A percentile compares a stretch with the other conserved stretches of the same genome.
Evolutionary conservation across 2,888 invertebrate species (phyloP).

Genomic region (Lepidochrysops patricia): DNA sequence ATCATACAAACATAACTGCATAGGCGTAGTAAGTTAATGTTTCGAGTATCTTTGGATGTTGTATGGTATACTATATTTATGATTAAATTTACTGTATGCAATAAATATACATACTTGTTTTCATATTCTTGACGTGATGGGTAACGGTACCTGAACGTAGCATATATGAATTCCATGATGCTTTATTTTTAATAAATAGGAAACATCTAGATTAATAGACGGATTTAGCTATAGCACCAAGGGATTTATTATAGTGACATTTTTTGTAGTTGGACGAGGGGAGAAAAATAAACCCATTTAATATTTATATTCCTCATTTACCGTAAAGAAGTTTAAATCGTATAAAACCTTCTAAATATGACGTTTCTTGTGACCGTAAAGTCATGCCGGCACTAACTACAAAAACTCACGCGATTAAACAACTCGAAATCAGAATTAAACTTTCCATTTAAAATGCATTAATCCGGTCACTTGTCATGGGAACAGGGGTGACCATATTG

Average conservation of each 20-base stretch:
- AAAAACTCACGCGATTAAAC: slow-evolving; percentile 61
- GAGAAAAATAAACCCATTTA: no score
- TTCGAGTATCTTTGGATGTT: neutral
- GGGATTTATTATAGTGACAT: no score
- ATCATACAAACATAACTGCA: slow-evolving; percentile 11
- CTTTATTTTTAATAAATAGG: no score
- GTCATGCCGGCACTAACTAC: slow-evolving; percentile 24
- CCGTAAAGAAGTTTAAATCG: no score
- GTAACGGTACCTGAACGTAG: neutral
- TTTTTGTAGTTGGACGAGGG: no score
- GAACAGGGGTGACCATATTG: neutral
- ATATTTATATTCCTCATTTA: no score
- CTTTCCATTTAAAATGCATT: slow-evolving; percentile 73
- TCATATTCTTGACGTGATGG: neutral
- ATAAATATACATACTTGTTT: neutral
- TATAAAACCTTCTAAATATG: slow-evolving; percentile 20
- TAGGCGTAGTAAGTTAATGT: neutral
- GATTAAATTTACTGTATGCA: neutral
- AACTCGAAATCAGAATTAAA: slow-evolving; percentile 64
- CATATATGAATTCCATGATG: neutral
- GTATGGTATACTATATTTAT: neutral
- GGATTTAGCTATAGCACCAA: no score
- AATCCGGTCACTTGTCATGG: slow-evolving; percentile 69
- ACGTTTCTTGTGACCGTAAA: slow-evolving; percentile 22
- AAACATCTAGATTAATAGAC: no score